Percentiles rank a stretch among this genome's conserved stretches.
Conservation (phyloP, 2,113 vertebrate genomes). For the Sapayoa aenigma region DNA sequence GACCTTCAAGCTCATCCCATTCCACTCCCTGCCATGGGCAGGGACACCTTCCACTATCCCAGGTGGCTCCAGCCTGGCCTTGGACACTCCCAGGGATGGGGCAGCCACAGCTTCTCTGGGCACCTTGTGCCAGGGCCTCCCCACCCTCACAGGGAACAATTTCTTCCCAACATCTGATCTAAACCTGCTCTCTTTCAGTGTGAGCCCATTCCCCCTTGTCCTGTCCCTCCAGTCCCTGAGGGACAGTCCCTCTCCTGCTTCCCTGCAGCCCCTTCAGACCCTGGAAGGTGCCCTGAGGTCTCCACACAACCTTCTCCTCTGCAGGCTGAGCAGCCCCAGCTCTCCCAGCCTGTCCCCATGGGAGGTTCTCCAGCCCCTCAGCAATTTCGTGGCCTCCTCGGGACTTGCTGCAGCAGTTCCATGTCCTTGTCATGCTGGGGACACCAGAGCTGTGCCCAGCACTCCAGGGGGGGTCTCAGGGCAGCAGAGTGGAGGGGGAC, state of each 20-base stretch:
- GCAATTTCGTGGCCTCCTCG: background rate
- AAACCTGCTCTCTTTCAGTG: too few relatives aligned
- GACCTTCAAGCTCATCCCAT: background rate
- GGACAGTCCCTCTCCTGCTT: too few relatives aligned
- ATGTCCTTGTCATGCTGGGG: background rate
- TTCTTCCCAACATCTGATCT: too few relatives aligned
- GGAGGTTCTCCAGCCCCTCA: background rate
- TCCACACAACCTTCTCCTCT: background rate
- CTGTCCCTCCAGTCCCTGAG: too few relatives aligned
- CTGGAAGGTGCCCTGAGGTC: background rate
- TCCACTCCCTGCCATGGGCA: background rate
- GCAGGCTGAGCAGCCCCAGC: background rate
- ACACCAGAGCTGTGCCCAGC: background rate
- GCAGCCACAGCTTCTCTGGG: too few relatives aligned
- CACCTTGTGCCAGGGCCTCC: too few relatives aligned
- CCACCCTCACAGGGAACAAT: too few relatives aligned
- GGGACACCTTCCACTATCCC: background rate
- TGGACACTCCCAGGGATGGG: background rate
- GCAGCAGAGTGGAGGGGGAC: background rate
- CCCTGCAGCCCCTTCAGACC: too few relatives aligned
- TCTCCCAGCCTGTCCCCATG: background rate
- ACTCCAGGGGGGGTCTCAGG: background rate
- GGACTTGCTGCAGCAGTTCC: background rate
- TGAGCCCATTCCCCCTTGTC: too few relatives aligned
- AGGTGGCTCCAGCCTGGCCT: background rate